Conservation (phyloP, 1,140 invertebrate species). For the Nixonia krombeini region DNA sequence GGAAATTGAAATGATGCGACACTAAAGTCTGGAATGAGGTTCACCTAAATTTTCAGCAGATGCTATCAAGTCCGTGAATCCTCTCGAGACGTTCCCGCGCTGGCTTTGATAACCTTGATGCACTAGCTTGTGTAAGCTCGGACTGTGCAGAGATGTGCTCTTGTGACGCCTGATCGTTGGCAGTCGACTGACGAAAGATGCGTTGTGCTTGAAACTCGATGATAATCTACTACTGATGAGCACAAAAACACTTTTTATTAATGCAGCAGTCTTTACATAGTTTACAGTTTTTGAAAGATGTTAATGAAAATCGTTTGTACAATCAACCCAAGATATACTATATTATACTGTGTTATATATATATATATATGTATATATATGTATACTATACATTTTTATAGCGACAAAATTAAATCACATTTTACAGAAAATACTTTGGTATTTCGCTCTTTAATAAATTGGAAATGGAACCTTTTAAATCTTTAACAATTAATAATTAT, state of each 20-base stretch:
- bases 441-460: too few relatives aligned
- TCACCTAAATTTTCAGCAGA: constrained; percentile 82
- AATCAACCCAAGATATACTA: neutral
- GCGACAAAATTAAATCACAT: too few relatives aligned
- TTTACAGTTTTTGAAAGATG: too few relatives aligned
- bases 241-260: constrained; percentile 40
- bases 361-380: too few relatives aligned
- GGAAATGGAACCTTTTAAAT: too few relatives aligned
- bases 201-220: constrained; percentile 91
- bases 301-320: constrained; percentile 2
- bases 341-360: too few relatives aligned
- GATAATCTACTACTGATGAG: constrained; percentile 74
- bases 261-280: constrained; percentile 17
- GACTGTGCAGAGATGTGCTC: constrained; percentile 80
- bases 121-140: constrained; percentile 75
- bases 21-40: constrained; percentile 41
- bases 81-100: constrained; percentile 65
- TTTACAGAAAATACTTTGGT: too few relatives aligned
- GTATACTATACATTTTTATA: too few relatives aligned
- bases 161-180: constrained; percentile 88
- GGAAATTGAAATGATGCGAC: neutral
- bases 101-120: constrained; percentile 59
- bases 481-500: too few relatives aligned
- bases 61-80: constrained; percentile 79
- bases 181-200: constrained; percentile 89